Base-by-base conservation (phyloP, 2,888 invertebrate genomes). In the Sinodicranocentrus sp. region DNA sequence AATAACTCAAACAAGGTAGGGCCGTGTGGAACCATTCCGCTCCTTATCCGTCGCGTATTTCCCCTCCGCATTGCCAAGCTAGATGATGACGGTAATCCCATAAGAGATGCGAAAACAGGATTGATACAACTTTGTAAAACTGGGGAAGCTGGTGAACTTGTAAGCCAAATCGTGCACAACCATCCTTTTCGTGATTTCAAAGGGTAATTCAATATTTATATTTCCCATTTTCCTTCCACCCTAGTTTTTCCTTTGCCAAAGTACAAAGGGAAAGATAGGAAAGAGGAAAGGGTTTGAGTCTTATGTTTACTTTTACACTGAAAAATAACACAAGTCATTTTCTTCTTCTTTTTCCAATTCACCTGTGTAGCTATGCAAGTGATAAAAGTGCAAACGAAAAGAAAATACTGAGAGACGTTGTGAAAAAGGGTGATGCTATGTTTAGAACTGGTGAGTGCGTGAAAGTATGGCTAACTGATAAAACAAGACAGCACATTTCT, bases 51-150 rank as follows among this genome's bases (percentile, higher is more conserved):
- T 0, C 92, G 93, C 48, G 92, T 98, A 21, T 98, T 98, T 91
- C 99, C 99, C 0, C 97, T 98, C 77, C 95, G 97, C 0, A 94
- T 99, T 85, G 96, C 99, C 88, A 95, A 94, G 91, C 96, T 98
- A 0, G 94, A 99, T 90, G 94, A 94, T 61, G 93, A 94, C 75
- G 98, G 98, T 0, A 97, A 97, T 89, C 97, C 97, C 0, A 92
- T 98, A 1, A 92, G 99, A 83, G 94, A 96, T 89, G 92, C 94
- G 0, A 92, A 93, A 87, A 87, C 86, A 87, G 99, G 99, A 19
- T 92, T 99, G 8, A 98, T 98, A 89, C 92, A 94, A 19, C 89
- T 90, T 10, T 92, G 93, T 87, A 89, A 91, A 88, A 92, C 91
- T 94, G 94, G 96, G 89, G 98, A 99, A 90, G 95, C 97, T 0